A percentile compares a stretch with the other conserved stretches of the same genome.
These are phyloP conservation scores for Pongo pygmaeus DNA, from an alignment of 2,113 vertebrate genomes.

Conservation along the genomic window DNA sequence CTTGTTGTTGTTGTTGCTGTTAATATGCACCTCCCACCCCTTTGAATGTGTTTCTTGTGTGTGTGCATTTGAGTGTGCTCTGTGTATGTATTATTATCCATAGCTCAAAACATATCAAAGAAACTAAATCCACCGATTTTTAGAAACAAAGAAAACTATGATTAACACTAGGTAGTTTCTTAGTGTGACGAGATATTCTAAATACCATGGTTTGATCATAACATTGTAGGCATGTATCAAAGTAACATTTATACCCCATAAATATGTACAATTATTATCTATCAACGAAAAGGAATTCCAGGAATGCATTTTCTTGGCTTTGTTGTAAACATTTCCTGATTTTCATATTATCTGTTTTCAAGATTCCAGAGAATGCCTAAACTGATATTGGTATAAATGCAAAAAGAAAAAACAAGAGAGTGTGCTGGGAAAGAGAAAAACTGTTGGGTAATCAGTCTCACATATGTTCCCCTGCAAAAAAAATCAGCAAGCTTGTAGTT, in stretches of 20 bases:
- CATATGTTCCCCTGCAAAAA: not conserved
- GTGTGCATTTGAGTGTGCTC: not conserved
- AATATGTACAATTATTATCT: not conserved
- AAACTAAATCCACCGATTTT: not conserved
- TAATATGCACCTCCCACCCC: not conserved
- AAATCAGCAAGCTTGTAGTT: not conserved
- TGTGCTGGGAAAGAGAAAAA: not conserved
- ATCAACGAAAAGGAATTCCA: not conserved
- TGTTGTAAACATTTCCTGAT: not conserved
- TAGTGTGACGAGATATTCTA: not conserved
- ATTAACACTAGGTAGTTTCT: not conserved
- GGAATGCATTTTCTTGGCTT: not conserved
- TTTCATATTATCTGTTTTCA: not conserved
- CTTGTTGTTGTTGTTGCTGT: not conserved
- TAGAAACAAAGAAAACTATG: not conserved
- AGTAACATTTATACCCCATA: not conserved
- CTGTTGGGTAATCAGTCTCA: not conserved
- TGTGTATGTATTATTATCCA: not conserved
- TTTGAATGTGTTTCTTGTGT: not conserved
- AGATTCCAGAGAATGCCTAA: not conserved
- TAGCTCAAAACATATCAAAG: not conserved
- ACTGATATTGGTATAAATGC: not conserved
- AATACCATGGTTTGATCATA: not conserved
- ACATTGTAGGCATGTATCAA: not conserved
- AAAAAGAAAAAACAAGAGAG: not conserved